Evolutionary conservation across 2,113 vertebrate species (phyloP).

Genomic region (Siphamia tubifer): DNA sequence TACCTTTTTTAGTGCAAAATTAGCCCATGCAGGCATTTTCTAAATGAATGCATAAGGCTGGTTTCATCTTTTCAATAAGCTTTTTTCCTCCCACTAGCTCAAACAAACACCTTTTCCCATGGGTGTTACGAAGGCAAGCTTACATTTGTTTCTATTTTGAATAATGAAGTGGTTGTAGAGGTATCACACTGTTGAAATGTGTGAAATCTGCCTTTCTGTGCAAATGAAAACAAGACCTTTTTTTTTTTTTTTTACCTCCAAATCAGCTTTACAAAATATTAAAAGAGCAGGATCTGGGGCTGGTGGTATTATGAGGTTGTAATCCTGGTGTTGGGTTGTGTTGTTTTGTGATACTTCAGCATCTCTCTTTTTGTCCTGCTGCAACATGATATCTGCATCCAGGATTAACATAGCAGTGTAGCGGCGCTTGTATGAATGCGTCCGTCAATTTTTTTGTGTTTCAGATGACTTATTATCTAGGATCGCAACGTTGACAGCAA

Average conservation of each 20-base stretch:
- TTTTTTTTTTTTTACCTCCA: background rate
- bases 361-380: background rate
- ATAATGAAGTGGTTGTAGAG: constrained; percentile 35
- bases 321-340: constrained; percentile 41
- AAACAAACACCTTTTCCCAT: constrained; percentile 30
- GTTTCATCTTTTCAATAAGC: constrained; percentile 35
- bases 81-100: constrained; percentile 7
- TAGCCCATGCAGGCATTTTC: constrained; percentile 40
- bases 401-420: constrained; percentile 41
- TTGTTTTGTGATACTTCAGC: constrained; percentile 5
- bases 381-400: constrained; percentile 1
- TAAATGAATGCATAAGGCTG: constrained; percentile 46
- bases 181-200: constrained; percentile 1
- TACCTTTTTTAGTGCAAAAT: constrained; percentile 42
- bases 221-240: constrained; percentile 38
- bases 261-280: background rate
- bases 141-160: constrained; percentile 53
- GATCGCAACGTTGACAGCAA: constrained; percentile 23
- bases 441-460: constrained; percentile 1
- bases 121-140: constrained; percentile 17
- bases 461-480: constrained; percentile 45
- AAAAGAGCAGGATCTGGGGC: background rate
- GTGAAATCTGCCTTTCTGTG: constrained; percentile 15
- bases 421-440: background rate
- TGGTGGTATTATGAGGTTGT: constrained; percentile 20